A percentile compares a stretch with the other conserved stretches of the same genome.
phyloP scores from a whole-genome alignment of 2,113 vertebrate species.

The Alosa alosa region DNA sequence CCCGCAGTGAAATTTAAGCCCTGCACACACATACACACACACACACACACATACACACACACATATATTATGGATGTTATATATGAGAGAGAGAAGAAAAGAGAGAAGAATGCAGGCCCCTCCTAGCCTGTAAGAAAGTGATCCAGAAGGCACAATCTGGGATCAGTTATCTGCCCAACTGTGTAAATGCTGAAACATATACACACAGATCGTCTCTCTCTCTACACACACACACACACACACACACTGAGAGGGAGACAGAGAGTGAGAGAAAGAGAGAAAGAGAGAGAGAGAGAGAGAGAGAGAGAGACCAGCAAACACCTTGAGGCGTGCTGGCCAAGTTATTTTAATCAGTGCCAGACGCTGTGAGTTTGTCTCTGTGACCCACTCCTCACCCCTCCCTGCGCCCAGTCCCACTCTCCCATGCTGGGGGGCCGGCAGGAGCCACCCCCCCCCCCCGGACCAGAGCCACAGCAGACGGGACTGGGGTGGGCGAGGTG shows the following conservation, averaged over 20 bases:
- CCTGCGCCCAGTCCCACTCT: neutral
- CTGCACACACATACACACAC: slow-evolving; percentile 19
- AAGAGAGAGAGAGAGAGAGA: no score
- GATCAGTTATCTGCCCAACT: slow-evolving; percentile 46
- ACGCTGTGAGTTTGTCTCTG: slow-evolving; percentile 13
- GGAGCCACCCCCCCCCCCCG: no score
- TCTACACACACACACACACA: slow-evolving; percentile 14
- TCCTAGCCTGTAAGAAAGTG: neutral
- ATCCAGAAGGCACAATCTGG: slow-evolving; percentile 30
- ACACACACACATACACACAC: neutral
- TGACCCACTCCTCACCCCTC: neutral
- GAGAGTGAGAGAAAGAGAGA: neutral
- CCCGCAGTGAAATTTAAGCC: no score
- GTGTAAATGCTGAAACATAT: slow-evolving; percentile 42
- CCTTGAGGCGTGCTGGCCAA: slow-evolving; percentile 28
- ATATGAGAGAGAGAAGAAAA: neutral
- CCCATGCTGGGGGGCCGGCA: neutral
- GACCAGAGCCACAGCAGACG: no score
- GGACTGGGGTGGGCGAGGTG: no score
- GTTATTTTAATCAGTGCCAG: slow-evolving; percentile 50
- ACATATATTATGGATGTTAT: neutral
- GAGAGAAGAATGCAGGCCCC: slow-evolving; percentile 1
- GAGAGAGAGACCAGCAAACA: slow-evolving; percentile 21
- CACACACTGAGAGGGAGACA: neutral
- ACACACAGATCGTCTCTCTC: slow-evolving; percentile 13